phyloP scores from a whole-genome alignment of 2,888 invertebrate genomes.

The Hyalella azteca region DNA sequence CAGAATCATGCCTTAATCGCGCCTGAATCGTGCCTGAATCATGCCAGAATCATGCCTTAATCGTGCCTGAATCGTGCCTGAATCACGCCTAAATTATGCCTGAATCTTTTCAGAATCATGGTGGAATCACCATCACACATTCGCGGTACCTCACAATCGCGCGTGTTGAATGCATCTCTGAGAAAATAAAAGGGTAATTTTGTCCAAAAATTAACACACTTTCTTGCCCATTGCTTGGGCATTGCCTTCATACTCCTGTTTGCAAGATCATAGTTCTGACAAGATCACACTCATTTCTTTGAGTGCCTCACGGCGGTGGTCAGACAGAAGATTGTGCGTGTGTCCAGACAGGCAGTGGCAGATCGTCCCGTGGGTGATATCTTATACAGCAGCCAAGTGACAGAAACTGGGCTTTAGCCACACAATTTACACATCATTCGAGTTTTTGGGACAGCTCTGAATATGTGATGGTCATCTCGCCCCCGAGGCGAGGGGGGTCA shows the following conservation, averaged over 20 bases:
- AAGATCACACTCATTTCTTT: neutral
- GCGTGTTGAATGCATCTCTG: too few species aligned
- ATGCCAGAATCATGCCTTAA: too few species aligned
- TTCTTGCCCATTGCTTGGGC: neutral
- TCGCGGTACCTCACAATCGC: too few species aligned
- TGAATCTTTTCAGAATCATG: too few species aligned
- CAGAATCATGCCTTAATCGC: too few species aligned
- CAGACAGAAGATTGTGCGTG: neutral
- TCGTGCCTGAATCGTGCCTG: too few species aligned
- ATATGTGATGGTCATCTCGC: neutral
- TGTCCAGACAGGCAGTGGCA: neutral
- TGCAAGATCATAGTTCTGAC: neutral
- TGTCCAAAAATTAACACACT: too few species aligned
- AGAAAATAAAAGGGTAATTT: neutral
- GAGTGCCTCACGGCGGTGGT: neutral
- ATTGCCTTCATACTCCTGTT: neutral
- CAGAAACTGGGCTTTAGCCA: neutral
- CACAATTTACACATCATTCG: conserved; percentile 16
- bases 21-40: too few species aligned
- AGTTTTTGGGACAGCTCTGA: neutral
- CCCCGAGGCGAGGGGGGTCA: neutral
- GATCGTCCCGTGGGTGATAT: conserved; percentile 6
- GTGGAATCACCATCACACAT: too few species aligned
- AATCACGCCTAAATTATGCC: too few species aligned
- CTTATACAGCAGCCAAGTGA: neutral